Evolutionary conservation across 2,797 vertebrate species (phyloP).

Genomic region (Onychomys arenicola): DNA sequence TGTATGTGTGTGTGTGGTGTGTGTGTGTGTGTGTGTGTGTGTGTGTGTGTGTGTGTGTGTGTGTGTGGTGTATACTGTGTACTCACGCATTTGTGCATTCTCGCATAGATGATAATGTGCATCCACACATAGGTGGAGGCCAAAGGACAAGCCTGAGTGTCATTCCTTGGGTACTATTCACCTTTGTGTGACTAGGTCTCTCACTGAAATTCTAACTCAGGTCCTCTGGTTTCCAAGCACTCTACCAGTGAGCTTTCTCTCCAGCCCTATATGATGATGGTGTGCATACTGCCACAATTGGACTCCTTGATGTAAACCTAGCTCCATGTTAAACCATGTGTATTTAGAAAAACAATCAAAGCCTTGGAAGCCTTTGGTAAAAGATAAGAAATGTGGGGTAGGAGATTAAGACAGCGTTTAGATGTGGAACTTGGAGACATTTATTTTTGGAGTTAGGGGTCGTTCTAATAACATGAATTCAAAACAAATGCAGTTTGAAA

Average conservation of each 20-base stretch:
- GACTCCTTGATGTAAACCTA: neutral
- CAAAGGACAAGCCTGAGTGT: neutral
- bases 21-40: no score
- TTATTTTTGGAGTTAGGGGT: conserved; percentile 18
- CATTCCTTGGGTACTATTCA: neutral
- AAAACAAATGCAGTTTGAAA: conserved; percentile 24
- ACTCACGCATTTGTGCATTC: neutral
- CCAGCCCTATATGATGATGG: neutral
- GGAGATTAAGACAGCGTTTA: neutral
- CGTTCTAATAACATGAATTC: neutral
- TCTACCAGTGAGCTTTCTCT: neutral
- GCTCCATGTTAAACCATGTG: neutral
- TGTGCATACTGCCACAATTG: neutral
- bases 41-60: no score
- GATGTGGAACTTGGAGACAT: conserved; percentile 3
- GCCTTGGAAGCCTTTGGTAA: neutral
- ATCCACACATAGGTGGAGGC: no score
- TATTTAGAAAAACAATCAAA: neutral
- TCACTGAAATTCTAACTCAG: neutral
- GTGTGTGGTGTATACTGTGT: neutral
- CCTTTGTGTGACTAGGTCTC: no score
- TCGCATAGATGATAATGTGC: neutral
- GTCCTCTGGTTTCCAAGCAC: neutral
- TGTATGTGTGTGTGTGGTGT: no score
- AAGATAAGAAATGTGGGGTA: neutral